Percentiles rank a stretch among this genome's conserved stretches.
Evolutionary conservation across 2,113 vertebrate genomes (phyloP).

Genomic region (Leucosticte australis): DNA sequence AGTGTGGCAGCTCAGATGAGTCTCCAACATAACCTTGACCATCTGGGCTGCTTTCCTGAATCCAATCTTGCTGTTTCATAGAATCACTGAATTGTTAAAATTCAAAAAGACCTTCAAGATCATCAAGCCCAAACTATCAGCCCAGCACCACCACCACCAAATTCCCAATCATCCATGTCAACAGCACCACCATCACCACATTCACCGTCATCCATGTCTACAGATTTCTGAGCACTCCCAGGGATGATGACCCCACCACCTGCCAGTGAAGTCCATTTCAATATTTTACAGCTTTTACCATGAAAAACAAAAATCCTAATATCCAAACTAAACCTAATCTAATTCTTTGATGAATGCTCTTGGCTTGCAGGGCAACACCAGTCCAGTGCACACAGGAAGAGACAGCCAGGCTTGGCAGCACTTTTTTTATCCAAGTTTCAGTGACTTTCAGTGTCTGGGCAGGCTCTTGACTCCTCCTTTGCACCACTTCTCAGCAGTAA

Average conservation of each 20-base stretch:
- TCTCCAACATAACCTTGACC: background rate
- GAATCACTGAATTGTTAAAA: background rate
- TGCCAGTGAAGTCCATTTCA: background rate
- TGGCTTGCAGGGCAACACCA: background rate
- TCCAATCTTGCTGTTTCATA: background rate
- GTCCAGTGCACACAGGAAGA: background rate
- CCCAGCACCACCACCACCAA: background rate
- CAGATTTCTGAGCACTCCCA: background rate
- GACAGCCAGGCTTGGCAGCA: background rate
- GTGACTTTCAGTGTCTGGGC: background rate
- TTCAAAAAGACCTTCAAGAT: background rate
- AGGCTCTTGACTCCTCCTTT: conserved; percentile 34
- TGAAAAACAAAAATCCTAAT: background rate
- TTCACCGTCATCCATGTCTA: background rate
- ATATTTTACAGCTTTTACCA: background rate
- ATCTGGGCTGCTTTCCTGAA: background rate
- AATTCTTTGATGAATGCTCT: accelerated
- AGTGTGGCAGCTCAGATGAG: background rate
- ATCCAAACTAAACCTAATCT: background rate
- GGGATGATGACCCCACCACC: no score
- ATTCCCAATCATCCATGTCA: background rate
- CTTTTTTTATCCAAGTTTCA: background rate
- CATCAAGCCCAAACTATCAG: background rate
- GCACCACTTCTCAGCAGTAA: background rate
- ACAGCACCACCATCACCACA: background rate